Base-by-base conservation (phyloP, 2,797 vertebrate genomes). In the Scolopax rusticola region DNA sequence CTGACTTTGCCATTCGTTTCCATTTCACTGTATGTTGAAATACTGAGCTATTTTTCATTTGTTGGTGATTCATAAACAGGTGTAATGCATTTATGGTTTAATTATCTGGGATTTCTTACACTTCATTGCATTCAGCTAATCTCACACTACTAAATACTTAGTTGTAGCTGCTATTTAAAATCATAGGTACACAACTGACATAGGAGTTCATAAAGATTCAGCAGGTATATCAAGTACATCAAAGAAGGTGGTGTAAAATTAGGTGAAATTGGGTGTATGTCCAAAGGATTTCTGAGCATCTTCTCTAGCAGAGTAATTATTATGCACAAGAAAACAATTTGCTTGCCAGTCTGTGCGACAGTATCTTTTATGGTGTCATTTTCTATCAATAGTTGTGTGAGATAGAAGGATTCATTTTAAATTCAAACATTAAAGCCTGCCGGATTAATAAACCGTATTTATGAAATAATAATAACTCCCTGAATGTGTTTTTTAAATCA, bases 401-500 rank as follows among this genome's bases (percentile, higher is more conserved):
- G 61, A 69, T 41, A n/a, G 70, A 85, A 70, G 32, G n/a, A 81
- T 56, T 82, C 3, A 59, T 95, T 94, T 88, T 79, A 79, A 78
- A 94, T 86, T 94, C 79, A 70, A 73, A 63, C 54, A 67, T 86
- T 94, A 65, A 32, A 73, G 59, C 54, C 74, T 59, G 56, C 54
- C 40, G 65, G 67, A 90, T 87, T 90, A 95, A 82, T 86, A 94
- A 90, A 59, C 65, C 54, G 14, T 69, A 86, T 84, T 95, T 91
- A 84, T 94, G 78, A 84, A 96, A 91, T 88, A 81, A 89, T 90
- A 84, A 68, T 74, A 92, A 38, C 40, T 78, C 59, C 60, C 43
- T 51, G 51, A 63, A 74, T 74, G 40, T 64, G 25, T 47, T 71
- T 91, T 93, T 96, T 92, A 74, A 48, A 65, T 78, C 36, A 76